Conservation (phyloP, 2,113 vertebrate species). For the Falcunculus frontatus region DNA sequence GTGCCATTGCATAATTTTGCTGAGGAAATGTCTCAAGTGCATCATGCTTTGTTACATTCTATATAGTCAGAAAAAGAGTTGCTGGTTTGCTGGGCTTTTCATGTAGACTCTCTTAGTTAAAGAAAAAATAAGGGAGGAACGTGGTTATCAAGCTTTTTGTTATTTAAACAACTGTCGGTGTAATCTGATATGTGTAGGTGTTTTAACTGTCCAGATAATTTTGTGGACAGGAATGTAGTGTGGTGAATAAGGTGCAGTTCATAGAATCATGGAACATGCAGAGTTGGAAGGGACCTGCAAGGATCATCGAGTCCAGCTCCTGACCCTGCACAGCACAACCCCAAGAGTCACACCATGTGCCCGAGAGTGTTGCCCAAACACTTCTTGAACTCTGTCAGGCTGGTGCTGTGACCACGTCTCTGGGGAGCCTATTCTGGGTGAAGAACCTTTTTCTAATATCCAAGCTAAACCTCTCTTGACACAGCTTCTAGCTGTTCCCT, state of each 20-base stretch:
- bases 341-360: fast-evolving
- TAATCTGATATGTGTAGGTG: neutral
- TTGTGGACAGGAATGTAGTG: neutral
- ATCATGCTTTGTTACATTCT: neutral
- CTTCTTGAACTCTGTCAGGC: neutral
- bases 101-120: neutral
- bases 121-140: neutral
- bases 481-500: neutral
- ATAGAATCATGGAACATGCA: neutral
- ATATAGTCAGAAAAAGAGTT: neutral
- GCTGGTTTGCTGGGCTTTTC: neutral
- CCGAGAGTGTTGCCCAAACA: neutral
- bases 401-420: neutral
- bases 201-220: neutral
- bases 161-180: neutral
- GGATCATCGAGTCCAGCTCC: neutral
- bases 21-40: neutral
- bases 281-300: neutral
- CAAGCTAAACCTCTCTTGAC: neutral
- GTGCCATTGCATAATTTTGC: neutral
- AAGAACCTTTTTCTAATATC: neutral
- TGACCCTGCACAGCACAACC: neutral
- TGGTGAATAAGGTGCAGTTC: neutral
- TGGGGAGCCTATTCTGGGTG: neutral
- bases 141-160: neutral